Evolutionary conservation across 2,113 vertebrate genomes (phyloP).

Genomic region (Gymnocephalus cernua): DNA sequence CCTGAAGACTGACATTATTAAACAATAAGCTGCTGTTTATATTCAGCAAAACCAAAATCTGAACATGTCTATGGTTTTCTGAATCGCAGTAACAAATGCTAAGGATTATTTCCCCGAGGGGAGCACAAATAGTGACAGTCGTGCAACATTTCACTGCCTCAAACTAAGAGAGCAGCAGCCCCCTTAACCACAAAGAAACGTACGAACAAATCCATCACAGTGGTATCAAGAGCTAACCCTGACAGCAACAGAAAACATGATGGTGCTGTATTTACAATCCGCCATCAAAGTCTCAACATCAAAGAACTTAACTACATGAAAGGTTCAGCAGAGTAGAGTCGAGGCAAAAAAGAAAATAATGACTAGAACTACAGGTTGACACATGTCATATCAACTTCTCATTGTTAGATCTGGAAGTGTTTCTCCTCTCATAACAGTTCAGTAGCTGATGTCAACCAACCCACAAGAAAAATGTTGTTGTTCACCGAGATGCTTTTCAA

Average conservation of each 20-base stretch:
- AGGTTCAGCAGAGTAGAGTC: slow-evolving; percentile 44
- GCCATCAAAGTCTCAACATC: slow-evolving; percentile 61
- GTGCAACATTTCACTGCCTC: slow-evolving; percentile 26
- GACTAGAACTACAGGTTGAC: slow-evolving; percentile 64
- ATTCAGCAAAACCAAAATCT: slow-evolving; percentile 12
- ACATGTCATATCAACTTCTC: slow-evolving; percentile 49
- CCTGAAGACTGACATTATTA: slow-evolving; percentile 41
- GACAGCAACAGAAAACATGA: slow-evolving; percentile 60
- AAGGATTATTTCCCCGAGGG: slow-evolving; percentile 39
- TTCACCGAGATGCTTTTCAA: slow-evolving; percentile 22
- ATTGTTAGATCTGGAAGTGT: slow-evolving; percentile 52
- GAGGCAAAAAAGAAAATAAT: slow-evolving; percentile 67
- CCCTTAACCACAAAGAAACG: slow-evolving; percentile 35
- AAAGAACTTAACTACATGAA: slow-evolving; percentile 65
- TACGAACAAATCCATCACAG: slow-evolving; percentile 60
- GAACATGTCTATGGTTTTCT: slow-evolving; percentile 23
- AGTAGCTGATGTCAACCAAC: slow-evolving; percentile 52
- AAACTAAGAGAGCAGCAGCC: slow-evolving; percentile 25
- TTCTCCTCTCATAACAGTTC: slow-evolving; percentile 46
- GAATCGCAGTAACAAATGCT: slow-evolving; percentile 45
- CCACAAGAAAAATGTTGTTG: slow-evolving; percentile 12
- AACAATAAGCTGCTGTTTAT: slow-evolving; percentile 39
- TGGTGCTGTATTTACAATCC: slow-evolving; percentile 62
- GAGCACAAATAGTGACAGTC: slow-evolving; percentile 43
- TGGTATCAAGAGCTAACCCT: slow-evolving; percentile 55